Evolutionary conservation across 2,797 vertebrate species (phyloP).

Genomic region (Pipistrellus nathusii): DNA sequence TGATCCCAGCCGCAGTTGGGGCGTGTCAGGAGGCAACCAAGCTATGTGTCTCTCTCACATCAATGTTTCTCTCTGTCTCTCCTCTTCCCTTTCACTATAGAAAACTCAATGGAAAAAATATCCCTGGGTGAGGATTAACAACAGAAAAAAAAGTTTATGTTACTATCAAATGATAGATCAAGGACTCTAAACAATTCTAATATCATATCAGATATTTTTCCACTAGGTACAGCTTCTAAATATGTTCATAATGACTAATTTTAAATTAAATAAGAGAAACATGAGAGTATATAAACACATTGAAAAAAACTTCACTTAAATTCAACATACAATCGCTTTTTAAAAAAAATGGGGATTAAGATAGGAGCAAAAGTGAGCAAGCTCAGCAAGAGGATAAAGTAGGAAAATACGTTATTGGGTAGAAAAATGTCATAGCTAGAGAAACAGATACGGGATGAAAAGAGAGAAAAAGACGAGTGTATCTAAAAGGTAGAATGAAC

Average conservation of each 20-base stretch:
- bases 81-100: not conserved
- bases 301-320: not conserved
- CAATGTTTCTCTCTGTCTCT: not conserved
- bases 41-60: not conserved
- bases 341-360: not conserved
- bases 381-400: not conserved
- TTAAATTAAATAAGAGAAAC: constrained; percentile 47
- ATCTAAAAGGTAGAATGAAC: not conserved
- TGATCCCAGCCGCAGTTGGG: too few species aligned
- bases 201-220: not conserved
- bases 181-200: constrained; percentile 6
- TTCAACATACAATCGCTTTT: not conserved
- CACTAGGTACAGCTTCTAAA: constrained; percentile 1
- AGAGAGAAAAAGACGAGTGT: not conserved
- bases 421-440: constrained; percentile 9
- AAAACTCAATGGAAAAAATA: not conserved
- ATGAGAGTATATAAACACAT: not conserved
- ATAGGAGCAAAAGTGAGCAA: not conserved
- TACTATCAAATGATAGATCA: not conserved
- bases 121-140: too few species aligned
- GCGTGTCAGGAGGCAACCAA: too few species aligned
- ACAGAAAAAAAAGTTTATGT: not conserved
- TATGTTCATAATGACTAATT: not conserved
- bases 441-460: not conserved
- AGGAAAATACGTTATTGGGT: not conserved